Evolutionary conservation across 2,797 vertebrate species (phyloP), one percentile per base, ranked within the genome.

Genomic region (Acipenser oxyrinchus): DNA sequence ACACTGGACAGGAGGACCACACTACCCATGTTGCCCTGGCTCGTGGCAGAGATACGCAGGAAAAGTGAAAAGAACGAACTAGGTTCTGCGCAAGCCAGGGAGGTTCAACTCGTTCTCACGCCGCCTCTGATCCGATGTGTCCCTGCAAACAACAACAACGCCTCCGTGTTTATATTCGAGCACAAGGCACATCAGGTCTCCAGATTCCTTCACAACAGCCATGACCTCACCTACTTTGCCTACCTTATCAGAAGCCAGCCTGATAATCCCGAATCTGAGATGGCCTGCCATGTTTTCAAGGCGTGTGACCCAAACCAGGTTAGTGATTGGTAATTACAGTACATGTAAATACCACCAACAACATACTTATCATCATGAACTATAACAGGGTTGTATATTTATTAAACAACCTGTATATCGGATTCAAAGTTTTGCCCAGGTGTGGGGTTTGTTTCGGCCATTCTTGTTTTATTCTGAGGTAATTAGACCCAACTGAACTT

Each of bases 151-250:
- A 86, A 80, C 83, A 83, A 64, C 83, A 84, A 77, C 84, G 77
- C 91, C 0, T 91, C 94, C 0, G 94, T 97, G 1, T 97, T 99
- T 75, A 97, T 99, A 69, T 98, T 99, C 75, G 96, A 99, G 85
- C 96, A 99, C 84, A 95, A 94, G 77, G 93, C 94, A 7, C 95
- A 96, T 84, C 92, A 93, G 79, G 90, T 99, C 79, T 86, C 93
- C 62, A 92, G 95, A 71, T 99, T 98, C 86, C 88, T 98, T 65
- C 96, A 98, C 87, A 97, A 95, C 89, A 97, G 94, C 84, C 94
- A 96, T 66, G 94, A 99, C 80, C 93, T 94, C 78, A 89, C 87
- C 67, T 97, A 95, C 70, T 98, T 99, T 62, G 94, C 95, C 76
- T 99, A 98, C 70, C 89, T 99, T 69, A 93, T 96, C 81, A 90